phyloP scores from a whole-genome alignment of 2,113 vertebrate species.

The Muscicapa adusta region DNA sequence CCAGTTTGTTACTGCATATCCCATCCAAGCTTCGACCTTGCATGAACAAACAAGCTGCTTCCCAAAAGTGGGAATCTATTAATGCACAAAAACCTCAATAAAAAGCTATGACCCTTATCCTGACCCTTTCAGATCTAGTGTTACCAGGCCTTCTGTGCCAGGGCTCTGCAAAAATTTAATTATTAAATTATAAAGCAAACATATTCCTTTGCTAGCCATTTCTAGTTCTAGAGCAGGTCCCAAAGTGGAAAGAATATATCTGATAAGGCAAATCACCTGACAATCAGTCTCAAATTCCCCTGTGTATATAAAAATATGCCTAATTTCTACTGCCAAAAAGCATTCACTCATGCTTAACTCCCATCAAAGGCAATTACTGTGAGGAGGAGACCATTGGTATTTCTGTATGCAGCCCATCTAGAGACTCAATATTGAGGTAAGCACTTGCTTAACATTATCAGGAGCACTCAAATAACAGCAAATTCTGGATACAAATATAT shows the following conservation, averaged over 20 bases:
- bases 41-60: neutral
- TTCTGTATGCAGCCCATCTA: neutral
- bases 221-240: neutral
- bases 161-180: neutral
- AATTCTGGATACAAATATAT: neutral
- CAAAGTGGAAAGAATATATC: neutral
- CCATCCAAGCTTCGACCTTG: neutral
- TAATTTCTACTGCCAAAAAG: neutral
- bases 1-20: neutral
- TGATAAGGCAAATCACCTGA: neutral
- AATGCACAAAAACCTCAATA: neutral
- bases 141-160: neutral
- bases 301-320: neutral
- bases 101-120: neutral
- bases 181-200: neutral
- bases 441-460: neutral
- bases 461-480: neutral
- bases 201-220: neutral
- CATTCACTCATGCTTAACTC: neutral
- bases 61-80: neutral
- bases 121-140: neutral
- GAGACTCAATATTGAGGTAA: neutral
- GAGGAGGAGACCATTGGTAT: neutral
- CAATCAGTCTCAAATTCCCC: neutral
- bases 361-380: neutral